phyloP scores from a whole-genome alignment of 2,113 vertebrate species.

The Vicugna pacos region DNA sequence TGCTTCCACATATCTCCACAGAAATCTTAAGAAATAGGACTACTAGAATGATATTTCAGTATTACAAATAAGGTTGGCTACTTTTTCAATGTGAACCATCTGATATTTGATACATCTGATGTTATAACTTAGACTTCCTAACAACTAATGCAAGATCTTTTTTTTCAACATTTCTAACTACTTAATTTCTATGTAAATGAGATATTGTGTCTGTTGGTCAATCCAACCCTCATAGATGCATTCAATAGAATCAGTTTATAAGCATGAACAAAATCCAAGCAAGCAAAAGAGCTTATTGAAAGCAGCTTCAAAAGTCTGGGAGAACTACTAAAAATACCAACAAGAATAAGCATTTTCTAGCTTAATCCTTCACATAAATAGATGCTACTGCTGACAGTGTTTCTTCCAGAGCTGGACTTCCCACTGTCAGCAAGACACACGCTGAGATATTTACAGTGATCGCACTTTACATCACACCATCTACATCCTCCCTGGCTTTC shows the following conservation, averaged over 20 bases:
- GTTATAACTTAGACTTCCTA: neutral
- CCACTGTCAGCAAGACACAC: constrained; percentile 79
- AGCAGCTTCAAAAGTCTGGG: constrained; percentile 72
- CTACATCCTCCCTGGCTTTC: constrained; percentile 53
- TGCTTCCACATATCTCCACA: neutral
- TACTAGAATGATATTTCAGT: neutral
- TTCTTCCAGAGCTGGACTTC: constrained; percentile 79
- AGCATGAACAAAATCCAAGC: constrained; percentile 20
- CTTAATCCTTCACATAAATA: constrained; percentile 81
- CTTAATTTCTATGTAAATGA: constrained; percentile 9
- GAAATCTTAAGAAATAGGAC: neutral
- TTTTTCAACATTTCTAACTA: neutral
- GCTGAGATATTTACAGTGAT: constrained; percentile 79
- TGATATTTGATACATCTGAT: neutral
- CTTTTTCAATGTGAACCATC: neutral
- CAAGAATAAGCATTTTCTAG: constrained; percentile 82
- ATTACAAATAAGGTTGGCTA: neutral
- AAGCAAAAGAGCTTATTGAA: constrained; percentile 61
- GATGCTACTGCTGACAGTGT: constrained; percentile 79
- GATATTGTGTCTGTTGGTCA: neutral
- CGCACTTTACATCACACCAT: constrained; percentile 59
- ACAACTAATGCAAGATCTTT: neutral
- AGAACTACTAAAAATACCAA: constrained; percentile 81
- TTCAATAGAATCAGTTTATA: constrained; percentile 26
- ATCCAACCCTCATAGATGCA: neutral